Conservation (phyloP, 2,797 vertebrate genomes). For the Dendrocincla fuliginosa region DNA sequence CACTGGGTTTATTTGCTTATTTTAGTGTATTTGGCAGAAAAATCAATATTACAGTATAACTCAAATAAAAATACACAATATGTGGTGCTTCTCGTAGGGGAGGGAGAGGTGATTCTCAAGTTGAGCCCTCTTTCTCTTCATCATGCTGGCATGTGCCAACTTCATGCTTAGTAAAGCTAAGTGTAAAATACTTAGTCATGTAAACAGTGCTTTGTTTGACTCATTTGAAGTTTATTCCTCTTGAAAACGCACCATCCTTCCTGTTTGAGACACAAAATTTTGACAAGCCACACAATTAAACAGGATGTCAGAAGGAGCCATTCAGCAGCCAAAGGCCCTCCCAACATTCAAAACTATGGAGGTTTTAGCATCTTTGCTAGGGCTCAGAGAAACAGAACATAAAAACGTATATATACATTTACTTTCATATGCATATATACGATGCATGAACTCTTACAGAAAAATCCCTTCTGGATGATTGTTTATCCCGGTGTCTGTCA, state of each 20-base stretch:
- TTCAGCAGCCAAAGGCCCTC: neutral
- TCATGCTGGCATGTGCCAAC: neutral
- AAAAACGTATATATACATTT: neutral
- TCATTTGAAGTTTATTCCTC: neutral
- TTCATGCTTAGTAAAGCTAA: constrained; percentile 15
- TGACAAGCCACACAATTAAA: neutral
- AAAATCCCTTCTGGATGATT: neutral
- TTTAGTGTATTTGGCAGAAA: constrained; percentile 26
- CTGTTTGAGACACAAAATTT: neutral
- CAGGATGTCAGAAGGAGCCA: neutral
- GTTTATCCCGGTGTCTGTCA: neutral
- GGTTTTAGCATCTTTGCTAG: neutral
- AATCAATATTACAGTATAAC: neutral
- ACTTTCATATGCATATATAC: neutral
- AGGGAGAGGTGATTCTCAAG: neutral
- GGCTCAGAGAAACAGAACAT: neutral
- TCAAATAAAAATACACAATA: neutral
- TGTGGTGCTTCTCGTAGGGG: neutral
- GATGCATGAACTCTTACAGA: neutral
- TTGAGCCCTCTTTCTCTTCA: neutral
- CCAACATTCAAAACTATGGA: neutral
- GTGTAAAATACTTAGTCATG: constrained; percentile 7
- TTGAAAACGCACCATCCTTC: neutral
- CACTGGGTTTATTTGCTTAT: constrained; percentile 21
- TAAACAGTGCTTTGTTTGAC: neutral